phyloP scores from a whole-genome alignment of 2,113 vertebrate genomes.

The Myanophis thanlyinensis region DNA sequence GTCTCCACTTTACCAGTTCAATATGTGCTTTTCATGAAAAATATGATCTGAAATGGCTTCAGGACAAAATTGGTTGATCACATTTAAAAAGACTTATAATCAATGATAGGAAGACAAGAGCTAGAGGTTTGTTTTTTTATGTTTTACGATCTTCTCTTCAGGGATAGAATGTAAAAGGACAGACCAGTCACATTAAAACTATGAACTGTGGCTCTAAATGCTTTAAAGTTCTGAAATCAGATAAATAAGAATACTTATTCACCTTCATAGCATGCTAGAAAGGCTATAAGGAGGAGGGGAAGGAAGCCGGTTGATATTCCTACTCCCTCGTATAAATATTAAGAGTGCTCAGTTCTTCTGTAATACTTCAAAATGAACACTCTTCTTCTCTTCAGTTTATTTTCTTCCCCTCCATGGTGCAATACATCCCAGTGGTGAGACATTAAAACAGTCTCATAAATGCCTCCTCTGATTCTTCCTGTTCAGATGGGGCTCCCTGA shows the following conservation, averaged over 20 bases:
- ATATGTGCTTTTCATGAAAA: not conserved
- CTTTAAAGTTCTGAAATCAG: not conserved
- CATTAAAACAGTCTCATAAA: conserved; percentile 13
- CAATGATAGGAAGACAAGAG: not conserved
- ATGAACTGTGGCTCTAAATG: not conserved
- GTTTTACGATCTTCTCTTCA: not conserved
- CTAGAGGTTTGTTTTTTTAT: not conserved
- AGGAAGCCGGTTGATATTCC: not conserved
- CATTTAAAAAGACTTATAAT: not conserved
- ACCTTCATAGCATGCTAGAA: not conserved
- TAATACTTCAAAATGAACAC: not conserved
- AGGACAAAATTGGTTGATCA: not conserved
- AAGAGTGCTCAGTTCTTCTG: not conserved
- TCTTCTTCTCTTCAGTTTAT: not conserved
- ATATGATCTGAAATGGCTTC: not conserved
- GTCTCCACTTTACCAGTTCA: not conserved
- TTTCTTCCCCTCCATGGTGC: not conserved
- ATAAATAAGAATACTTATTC: not conserved
- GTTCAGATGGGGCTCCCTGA: not conserved
- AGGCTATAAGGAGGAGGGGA: not conserved
- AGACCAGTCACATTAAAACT: not conserved
- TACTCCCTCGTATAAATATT: not conserved
- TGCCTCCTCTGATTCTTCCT: conserved; percentile 5
- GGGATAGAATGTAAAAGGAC: not conserved
- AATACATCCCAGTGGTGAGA: not conserved